phyloP scores from a whole-genome alignment of 2,113 vertebrate genomes.

The Sakesphorus luctuosus region DNA sequence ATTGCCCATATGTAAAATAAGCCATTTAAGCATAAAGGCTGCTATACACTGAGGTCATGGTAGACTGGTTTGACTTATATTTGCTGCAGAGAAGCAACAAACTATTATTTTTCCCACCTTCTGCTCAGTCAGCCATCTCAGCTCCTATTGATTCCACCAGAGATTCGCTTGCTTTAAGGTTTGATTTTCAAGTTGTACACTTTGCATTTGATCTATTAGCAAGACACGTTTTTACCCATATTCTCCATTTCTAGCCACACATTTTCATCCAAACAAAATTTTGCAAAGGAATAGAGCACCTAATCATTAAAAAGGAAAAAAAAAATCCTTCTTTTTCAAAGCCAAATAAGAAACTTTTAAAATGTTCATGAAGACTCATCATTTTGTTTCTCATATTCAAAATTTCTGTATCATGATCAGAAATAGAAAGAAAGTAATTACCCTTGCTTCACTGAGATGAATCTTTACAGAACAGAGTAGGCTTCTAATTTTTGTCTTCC shows the following conservation, averaged over 20 bases:
- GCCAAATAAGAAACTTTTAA: background rate
- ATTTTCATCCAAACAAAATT: background rate
- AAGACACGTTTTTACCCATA: background rate
- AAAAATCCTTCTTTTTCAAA: background rate
- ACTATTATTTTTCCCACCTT: slow-evolving; percentile 28
- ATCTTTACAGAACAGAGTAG: background rate
- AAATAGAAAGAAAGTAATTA: slow-evolving; percentile 13
- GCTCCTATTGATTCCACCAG: slow-evolving; percentile 13
- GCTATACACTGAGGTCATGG: background rate
- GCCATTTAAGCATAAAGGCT: background rate
- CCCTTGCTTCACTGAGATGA: background rate
- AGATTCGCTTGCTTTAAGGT: background rate
- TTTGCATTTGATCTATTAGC: background rate
- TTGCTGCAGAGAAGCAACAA: background rate
- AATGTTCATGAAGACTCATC: background rate
- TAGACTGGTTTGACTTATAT: background rate
- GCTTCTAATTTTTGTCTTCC: background rate
- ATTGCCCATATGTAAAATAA: slow-evolving; percentile 6
- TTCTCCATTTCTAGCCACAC: background rate
- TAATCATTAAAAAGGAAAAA: background rate
- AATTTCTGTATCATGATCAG: background rate
- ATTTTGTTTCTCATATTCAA: background rate
- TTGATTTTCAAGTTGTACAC: background rate
- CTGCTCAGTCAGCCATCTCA: slow-evolving; percentile 10
- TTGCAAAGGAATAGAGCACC: background rate